Conservation (phyloP, 2,888 invertebrate species). For the Conomelus anceps region DNA sequence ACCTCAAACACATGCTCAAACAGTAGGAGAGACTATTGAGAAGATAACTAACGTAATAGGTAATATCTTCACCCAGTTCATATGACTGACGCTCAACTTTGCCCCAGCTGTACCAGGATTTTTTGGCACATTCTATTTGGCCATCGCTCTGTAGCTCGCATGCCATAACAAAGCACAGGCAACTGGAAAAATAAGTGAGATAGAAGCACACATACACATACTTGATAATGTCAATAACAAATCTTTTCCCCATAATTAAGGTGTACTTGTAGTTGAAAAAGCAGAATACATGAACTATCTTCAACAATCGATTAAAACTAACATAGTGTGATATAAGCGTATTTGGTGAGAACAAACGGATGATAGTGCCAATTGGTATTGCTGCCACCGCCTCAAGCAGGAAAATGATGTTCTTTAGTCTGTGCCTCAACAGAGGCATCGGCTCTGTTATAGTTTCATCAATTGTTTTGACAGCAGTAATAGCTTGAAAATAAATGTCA, state of each 20-base stretch:
- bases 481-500: slow-evolving; percentile 4
- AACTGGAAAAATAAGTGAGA: neutral
- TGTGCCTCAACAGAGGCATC: neutral
- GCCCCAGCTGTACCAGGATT: neutral
- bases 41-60: neutral
- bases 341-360: neutral
- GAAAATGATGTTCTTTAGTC: neutral
- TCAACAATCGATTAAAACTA: neutral
- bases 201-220: neutral
- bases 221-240: neutral
- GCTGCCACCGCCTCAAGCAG: neutral
- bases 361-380: neutral
- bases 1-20: neutral
- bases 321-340: neutral
- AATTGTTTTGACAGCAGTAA: neutral
- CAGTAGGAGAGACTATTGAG: neutral
- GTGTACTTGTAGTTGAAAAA: neutral
- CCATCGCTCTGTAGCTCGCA: neutral
- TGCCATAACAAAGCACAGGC: neutral
- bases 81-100: neutral
- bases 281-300: neutral
- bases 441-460: slow-evolving; percentile 4
- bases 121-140: neutral
- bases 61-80: neutral
- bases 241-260: neutral